Base-by-base conservation (phyloP, 2,797 vertebrate species). In the Threskiornis aethiopicus region DNA sequence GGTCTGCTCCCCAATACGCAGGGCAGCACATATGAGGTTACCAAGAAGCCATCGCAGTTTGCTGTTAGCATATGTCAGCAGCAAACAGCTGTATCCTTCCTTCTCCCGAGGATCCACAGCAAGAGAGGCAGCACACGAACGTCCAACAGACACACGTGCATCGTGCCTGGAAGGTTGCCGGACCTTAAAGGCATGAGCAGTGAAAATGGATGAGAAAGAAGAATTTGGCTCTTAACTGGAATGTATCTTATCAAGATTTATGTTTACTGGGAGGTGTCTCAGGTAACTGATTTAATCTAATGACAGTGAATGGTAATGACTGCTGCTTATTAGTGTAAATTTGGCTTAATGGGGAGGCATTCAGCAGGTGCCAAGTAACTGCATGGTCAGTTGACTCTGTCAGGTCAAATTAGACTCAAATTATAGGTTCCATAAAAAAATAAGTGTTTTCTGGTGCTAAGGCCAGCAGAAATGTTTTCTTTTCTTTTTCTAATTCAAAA, bases 371-470 rank as follows among this genome's bases (percentile, higher is more conserved):
- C 94, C 97, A 95, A 96, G 75, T 91, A 87, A 86, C 93, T 89
- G 72, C 96, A 97, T 94, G 95, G 95, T 94, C 94, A 97, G 97
- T 96, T 96, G 92, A 95, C 89, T 96, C 79, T 97, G 96, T 96
- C 97, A 95, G 92, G 95, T 92, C 84, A 94, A 93, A 97, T 97
- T 94, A 97, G n/a, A 91, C n/a, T 97, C 96, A 95, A 96, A 97
- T 92, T 90, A 91, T 3, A 87, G 65, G 58, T 93, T 94, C 65
- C 41, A 67, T 88, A 20, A 67, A 93, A 62, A 76, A 61, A 72
- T 4, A 59, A 62, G 9, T 33, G 26, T 61, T 85, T 80, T 72
- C 42, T 55, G 33, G n/a, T 65, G 65, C 31, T 78, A 89, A 89
- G 69, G 25, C 49, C 49, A 80, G 31, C 4, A 85, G 33, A 91